These are phyloP conservation scores for Ganaspis brasiliensis DNA, from an alignment of 2,888 invertebrate species.

Conservation along the genomic window DNA sequence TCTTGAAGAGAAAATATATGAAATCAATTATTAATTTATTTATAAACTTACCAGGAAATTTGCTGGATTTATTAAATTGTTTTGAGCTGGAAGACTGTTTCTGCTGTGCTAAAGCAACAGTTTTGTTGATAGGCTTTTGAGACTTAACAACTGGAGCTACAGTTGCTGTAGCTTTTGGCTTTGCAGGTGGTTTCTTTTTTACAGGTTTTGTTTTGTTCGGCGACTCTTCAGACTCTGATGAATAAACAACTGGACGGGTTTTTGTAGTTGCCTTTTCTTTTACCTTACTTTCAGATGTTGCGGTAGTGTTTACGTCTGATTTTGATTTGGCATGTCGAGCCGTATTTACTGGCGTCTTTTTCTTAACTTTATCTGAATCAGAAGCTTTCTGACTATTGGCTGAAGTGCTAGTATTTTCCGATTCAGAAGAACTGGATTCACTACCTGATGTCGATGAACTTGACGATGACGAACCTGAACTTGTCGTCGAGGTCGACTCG, in stretches of 20 bases:
- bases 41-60: constrained; percentile 69
- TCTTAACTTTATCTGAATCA: constrained; percentile 74
- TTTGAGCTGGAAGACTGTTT: constrained; percentile 74
- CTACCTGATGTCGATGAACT: constrained; percentile 79
- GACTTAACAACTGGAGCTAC: constrained; percentile 83
- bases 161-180: constrained; percentile 85
- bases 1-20: neutral
- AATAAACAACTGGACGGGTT: constrained; percentile 72
- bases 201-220: constrained; percentile 76
- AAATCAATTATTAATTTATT: too few species aligned
- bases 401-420: constrained; percentile 78
- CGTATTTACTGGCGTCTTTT: constrained; percentile 66
- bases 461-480: constrained; percentile 77
- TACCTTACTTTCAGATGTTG: constrained; percentile 69
- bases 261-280: constrained; percentile 73
- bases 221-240: constrained; percentile 78
- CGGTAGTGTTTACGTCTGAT: constrained; percentile 63
- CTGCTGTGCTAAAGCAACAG: constrained; percentile 69
- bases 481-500: constrained; percentile 77
- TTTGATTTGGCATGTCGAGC: constrained; percentile 75
- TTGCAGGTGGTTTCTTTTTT: constrained; percentile 83
- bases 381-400: constrained; percentile 76
- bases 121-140: constrained; percentile 81
- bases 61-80: constrained; percentile 71
- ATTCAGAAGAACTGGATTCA: constrained; percentile 78